Evolutionary conservation across 2,888 invertebrate species (phyloP), one percentile per base, ranked within the genome.

Genomic region (Drosophila austrosaltans): DNA sequence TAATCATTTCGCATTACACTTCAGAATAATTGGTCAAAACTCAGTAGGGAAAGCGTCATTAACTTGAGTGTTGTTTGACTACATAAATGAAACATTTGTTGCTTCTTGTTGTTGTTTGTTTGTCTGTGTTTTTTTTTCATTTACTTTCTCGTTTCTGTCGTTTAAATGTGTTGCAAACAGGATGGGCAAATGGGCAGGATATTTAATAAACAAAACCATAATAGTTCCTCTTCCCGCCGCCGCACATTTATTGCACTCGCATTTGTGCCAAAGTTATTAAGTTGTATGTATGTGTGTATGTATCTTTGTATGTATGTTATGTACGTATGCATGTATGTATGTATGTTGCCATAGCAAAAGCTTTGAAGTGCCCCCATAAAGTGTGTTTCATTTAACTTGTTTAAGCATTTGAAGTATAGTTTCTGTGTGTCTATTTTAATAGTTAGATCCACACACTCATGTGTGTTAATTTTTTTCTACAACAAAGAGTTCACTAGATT

Each of bases 241-340:
- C 61, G 32, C 25, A 69, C 68, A 63, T 79, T 66, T 61, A 71
- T 74, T 63, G 61, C 68, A 68, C 66, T 66, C 53, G 57, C 74
- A 77, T 72, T 78, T 81, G 83, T 76, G 81, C 76, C 75, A 72
- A 71, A 88, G 83, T 88, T 83, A 86, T 86, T 81, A 81, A 88
- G 79, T 71, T 72, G 63, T 57, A 53, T 59, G 32, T 25, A 22
- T 48, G 20, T 16, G 1, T 16, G 16, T 16, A 16, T 16, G 16
- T 16, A 16, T 16, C 16, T 16, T 16, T 16, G 16, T 1, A 0
- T 16, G 16, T 16, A 16, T 16, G 16, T 16, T 16, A 16, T 16
- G 16, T 16, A 16, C 1, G 16, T 16, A 16, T 16, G 16, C 16
- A 16, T 16, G 16, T 16, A 16, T 16, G 16, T 16, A 16, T 16